These are phyloP conservation scores for Casuarius casuarius DNA, from an alignment of 2,113 vertebrate species.

Conservation along the genomic window DNA sequence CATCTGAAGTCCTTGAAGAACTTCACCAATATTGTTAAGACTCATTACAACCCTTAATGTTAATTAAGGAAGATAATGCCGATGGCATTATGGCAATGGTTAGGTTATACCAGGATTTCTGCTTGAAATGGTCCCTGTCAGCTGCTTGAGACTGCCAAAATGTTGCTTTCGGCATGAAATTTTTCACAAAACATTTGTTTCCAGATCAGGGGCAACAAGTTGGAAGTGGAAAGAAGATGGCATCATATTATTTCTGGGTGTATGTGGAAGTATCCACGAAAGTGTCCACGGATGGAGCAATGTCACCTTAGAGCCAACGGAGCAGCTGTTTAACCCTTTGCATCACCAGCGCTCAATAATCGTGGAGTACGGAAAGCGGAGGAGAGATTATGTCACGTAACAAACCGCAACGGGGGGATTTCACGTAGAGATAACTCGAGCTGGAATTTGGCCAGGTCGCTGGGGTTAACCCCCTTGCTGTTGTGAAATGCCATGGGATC, in stretches of 20 bases:
- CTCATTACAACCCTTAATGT: background rate
- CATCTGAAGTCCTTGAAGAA: conserved; percentile 19
- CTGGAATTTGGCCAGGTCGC: conserved; percentile 43
- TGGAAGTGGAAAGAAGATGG: background rate
- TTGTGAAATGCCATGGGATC: background rate
- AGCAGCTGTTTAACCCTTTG: background rate
- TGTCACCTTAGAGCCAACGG: rapidly evolving
- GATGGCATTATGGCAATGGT: background rate
- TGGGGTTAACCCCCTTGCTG: conserved; percentile 20
- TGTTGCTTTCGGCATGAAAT: background rate
- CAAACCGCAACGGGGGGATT: background rate
- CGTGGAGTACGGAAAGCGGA: background rate
- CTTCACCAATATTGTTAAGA: background rate
- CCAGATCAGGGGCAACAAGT: background rate
- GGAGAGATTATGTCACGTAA: background rate
- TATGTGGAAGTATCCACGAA: background rate
- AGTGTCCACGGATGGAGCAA: no score
- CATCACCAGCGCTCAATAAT: rapidly evolving
- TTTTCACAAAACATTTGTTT: background rate
- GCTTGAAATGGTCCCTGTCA: background rate
- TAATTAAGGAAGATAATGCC: background rate
- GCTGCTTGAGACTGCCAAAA: background rate
- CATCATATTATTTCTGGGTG: background rate
- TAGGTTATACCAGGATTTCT: background rate
- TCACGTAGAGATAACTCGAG: background rate